Evolutionary conservation across 2,888 invertebrate species (phyloP).

Genomic region (Auanema sp.): DNA sequence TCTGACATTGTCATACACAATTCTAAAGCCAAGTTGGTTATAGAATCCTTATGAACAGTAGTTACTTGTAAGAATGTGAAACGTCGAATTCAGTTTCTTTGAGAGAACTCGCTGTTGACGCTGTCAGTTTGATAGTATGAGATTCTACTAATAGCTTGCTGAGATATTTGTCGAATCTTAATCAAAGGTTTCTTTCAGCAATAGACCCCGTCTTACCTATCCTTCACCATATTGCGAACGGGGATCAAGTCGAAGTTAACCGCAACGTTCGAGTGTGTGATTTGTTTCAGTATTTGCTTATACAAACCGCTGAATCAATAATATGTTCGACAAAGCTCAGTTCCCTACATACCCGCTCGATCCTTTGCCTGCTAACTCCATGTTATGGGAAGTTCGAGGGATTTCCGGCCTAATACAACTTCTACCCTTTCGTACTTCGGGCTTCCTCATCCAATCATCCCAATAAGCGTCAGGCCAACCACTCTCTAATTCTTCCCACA

Average conservation of each 20-base stretch:
- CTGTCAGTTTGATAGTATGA: not conserved
- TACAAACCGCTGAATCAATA: constrained; percentile 48
- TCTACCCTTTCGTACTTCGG: constrained; percentile 75
- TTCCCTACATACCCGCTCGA: constrained; percentile 74
- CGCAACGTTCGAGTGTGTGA: constrained; percentile 65
- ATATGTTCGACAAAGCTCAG: constrained; percentile 51
- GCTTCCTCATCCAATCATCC: constrained; percentile 98
- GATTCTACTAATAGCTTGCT: constrained; percentile 1
- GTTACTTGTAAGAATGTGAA: too few species aligned
- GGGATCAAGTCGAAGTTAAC: constrained; percentile 89
- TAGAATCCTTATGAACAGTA: too few species aligned
- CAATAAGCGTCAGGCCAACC: constrained; percentile 88
- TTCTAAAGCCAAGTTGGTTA: too few species aligned
- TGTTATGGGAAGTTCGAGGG: constrained; percentile 78
- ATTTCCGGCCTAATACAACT: constrained; percentile 95
- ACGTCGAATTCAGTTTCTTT: too few species aligned
- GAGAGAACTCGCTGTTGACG: too few species aligned
- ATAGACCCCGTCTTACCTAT: constrained; percentile 24
- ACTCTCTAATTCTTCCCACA: constrained; percentile 82
- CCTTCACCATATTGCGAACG: constrained; percentile 82
- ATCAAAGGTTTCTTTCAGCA: constrained; percentile 10
- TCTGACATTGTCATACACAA: constrained; percentile 43
- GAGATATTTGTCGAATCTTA: not conserved
- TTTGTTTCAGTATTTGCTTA: constrained; percentile 54
- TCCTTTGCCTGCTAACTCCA: constrained; percentile 82